These are phyloP conservation scores for Hyaena hyaena DNA, from an alignment of 2,113 vertebrate species.

Conservation along the genomic window DNA sequence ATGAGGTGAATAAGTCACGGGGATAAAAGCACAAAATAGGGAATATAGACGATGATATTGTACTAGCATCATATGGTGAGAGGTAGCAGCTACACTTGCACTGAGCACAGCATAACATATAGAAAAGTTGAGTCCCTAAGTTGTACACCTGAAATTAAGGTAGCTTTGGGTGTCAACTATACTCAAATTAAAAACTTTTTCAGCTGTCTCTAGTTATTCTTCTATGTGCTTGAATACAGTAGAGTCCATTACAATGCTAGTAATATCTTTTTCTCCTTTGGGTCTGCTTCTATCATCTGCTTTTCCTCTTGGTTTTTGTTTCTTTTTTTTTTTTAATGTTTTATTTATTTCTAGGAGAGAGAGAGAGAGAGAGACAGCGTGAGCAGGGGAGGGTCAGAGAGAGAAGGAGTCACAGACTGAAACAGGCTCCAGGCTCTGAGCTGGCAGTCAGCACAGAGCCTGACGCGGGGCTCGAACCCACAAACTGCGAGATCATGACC, in stretches of 20 bases:
- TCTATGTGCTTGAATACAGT: background rate
- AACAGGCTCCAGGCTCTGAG: too few relatives aligned
- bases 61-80: background rate
- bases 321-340: constrained; percentile 2
- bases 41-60: background rate
- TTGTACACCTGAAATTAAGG: too few relatives aligned
- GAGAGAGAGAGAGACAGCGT: too few relatives aligned
- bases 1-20: background rate
- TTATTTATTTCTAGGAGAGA: too few relatives aligned
- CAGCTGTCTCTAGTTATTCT: background rate
- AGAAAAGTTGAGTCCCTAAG: background rate
- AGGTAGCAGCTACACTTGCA: background rate
- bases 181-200: background rate
- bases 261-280: background rate
- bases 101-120: background rate
- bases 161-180: too few relatives aligned
- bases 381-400: too few relatives aligned
- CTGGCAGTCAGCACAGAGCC: too few relatives aligned
- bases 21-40: background rate
- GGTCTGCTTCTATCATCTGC: background rate
- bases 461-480: too few relatives aligned
- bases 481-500: too few relatives aligned
- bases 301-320: background rate
- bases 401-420: too few relatives aligned
- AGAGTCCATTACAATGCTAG: background rate